A percentile compares a stretch with the other conserved stretches of the same genome.
Evolutionary conservation across 1,140 invertebrate genomes (phyloP).

Genomic region (Hycleus cichorii): DNA sequence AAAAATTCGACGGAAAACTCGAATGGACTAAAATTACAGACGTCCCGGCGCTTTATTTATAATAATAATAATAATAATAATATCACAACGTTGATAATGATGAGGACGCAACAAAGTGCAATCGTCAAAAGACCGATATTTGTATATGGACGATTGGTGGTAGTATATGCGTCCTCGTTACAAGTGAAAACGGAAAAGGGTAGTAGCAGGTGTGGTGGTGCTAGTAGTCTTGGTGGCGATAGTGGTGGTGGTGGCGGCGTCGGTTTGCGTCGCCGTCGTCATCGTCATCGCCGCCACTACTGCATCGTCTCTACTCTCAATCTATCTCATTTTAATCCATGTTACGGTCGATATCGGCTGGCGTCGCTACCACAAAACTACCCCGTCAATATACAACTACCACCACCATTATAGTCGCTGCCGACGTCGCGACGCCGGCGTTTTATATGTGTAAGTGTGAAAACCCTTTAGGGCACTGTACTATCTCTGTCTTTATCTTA

Average conservation of each 20-base stretch:
- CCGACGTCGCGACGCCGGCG: slow-evolving; percentile 11
- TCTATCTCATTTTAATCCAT: background rate
- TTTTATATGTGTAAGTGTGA: slow-evolving; percentile 5
- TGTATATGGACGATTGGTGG: no score
- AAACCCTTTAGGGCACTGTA: background rate
- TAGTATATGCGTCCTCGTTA: no score
- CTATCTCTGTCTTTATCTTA: no score
- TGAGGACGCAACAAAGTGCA: no score
- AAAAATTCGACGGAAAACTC: no score
- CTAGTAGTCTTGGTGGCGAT: slow-evolving; percentile 6
- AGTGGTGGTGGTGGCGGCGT: slow-evolving; percentile 12
- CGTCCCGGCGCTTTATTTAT: no score
- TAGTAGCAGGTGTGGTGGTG: slow-evolving; percentile 11
- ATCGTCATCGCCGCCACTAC: background rate
- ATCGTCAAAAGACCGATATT: no score
- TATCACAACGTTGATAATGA: no score
- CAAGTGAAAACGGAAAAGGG: background rate
- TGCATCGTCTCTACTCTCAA: background rate
- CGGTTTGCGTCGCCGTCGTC: slow-evolving; percentile 11
- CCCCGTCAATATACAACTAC: no score
- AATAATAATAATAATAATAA: no score
- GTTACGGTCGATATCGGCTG: slow-evolving; percentile 13
- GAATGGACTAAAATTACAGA: no score
- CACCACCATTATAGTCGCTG: background rate
- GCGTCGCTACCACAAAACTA: slow-evolving; percentile 8